Conservation (phyloP, 2,888 invertebrate genomes). For the Drosophila incognita region DNA sequence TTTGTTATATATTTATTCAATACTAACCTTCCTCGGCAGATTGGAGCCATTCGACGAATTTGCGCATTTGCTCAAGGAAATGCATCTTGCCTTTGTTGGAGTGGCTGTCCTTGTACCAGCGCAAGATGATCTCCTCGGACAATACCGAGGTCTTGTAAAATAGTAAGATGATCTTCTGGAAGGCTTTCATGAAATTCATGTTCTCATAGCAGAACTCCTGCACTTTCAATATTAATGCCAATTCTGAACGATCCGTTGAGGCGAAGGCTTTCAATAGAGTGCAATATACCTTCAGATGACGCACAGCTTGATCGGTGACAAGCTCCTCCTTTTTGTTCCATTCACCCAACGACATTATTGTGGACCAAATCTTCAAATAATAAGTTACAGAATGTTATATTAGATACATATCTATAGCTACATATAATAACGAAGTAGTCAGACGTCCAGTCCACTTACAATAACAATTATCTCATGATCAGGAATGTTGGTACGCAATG, state of each 20-base stretch:
- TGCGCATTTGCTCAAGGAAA: conserved; percentile 99
- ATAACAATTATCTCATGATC: conserved; percentile 96
- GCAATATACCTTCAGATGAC: conserved; percentile 94
- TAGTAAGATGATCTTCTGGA: conserved; percentile 98
- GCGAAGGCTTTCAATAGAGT: conserved; percentile 94
- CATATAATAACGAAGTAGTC: neutral
- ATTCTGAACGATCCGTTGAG: conserved; percentile 93
- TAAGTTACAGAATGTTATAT: neutral
- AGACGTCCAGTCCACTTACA: conserved; percentile 86
- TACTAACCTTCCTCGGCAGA: conserved; percentile 94
- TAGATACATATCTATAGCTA: neutral
- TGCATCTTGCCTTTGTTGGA: conserved; percentile 98
- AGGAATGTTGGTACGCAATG: conserved; percentile 92
- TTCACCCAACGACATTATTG: conserved; percentile 97
- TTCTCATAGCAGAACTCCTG: conserved; percentile 99
- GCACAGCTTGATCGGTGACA: conserved; percentile 97
- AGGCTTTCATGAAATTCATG: conserved; percentile 99
- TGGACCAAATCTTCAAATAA: conserved; percentile 92
- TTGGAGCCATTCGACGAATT: conserved; percentile 98
- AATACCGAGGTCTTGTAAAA: conserved; percentile 98
- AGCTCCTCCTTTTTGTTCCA: conserved; percentile 99
- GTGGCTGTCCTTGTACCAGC: conserved; percentile 98
- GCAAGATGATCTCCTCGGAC: conserved; percentile 97
- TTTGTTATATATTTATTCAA: neutral
- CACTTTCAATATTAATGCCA: conserved; percentile 94